A percentile compares a stretch with the other conserved stretches of the same genome.
These are phyloP conservation scores for Steromphala cineraria DNA, from an alignment of 2,888 invertebrate genomes.

Conservation along the genomic window DNA sequence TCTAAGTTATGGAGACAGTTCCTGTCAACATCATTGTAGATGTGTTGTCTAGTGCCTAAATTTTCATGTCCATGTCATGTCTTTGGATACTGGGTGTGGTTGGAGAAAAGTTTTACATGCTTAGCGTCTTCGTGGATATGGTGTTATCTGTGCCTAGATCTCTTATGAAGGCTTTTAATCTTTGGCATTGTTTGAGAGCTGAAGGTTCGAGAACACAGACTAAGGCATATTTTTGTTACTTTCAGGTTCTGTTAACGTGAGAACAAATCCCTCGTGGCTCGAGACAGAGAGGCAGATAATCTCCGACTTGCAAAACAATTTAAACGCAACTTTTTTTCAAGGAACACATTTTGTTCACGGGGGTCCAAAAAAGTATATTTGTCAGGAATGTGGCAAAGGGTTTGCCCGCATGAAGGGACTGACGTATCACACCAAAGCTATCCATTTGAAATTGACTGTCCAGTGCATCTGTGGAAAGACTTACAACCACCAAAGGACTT, in stretches of 20 bases:
- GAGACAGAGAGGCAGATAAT: not conserved
- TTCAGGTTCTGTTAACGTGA: not conserved
- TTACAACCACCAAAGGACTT: not conserved
- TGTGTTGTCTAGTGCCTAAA: too few relatives aligned
- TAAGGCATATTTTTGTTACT: not conserved
- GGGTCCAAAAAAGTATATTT: not conserved
- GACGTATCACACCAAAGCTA: not conserved
- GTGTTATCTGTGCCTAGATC: too few relatives aligned
- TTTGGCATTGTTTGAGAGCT: too few relatives aligned
- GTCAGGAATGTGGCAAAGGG: not conserved
- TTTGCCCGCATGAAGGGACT: not conserved
- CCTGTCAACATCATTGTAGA: too few relatives aligned
- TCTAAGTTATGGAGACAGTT: too few relatives aligned
- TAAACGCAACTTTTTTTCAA: not conserved
- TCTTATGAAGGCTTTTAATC: too few relatives aligned
- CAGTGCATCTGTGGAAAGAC: not conserved
- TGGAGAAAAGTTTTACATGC: too few relatives aligned
- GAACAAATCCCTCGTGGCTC: not conserved
- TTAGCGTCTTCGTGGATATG: too few relatives aligned
- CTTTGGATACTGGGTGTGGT: too few relatives aligned
- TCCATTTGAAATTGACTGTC: not conserved
- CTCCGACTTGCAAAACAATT: not conserved
- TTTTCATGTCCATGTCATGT: too few relatives aligned
- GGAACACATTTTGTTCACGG: not conserved
- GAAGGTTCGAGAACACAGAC: not conserved